A percentile compares a stretch with the other conserved stretches of the same genome.
These are phyloP conservation scores for Phylloscopus whistleri DNA, from an alignment of 2,113 vertebrate genomes.

Conservation along the genomic window DNA sequence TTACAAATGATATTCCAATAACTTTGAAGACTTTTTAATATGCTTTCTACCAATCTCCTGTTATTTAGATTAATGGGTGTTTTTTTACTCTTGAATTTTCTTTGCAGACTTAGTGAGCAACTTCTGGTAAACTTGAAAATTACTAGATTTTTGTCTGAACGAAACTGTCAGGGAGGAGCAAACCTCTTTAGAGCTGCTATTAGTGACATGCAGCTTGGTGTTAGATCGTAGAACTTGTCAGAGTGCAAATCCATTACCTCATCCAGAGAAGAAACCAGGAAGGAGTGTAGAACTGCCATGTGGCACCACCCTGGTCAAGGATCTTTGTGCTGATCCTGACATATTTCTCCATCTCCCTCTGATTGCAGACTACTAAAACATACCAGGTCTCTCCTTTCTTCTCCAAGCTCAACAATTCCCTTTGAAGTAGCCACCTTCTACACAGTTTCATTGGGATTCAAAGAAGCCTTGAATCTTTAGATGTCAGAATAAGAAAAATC, in stretches of 20 bases:
- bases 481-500: neutral
- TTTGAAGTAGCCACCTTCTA: neutral
- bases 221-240: neutral
- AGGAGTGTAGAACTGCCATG: neutral
- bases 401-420: neutral
- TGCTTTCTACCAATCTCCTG: neutral
- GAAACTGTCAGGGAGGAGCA: neutral
- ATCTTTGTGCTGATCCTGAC: neutral
- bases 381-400: neutral
- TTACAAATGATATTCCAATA: neutral
- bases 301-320: neutral
- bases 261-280: neutral
- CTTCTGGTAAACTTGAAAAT: neutral
- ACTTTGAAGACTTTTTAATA: neutral
- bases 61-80: accelerated
- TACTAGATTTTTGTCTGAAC: neutral
- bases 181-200: neutral
- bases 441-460: neutral
- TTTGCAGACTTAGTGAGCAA: neutral
- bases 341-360: neutral
- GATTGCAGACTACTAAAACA: neutral
- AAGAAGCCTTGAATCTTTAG: neutral
- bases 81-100: neutral
- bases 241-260: neutral
- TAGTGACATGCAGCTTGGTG: neutral